These are phyloP conservation scores for Prochilodus magdalenae DNA, from an alignment of 2,113 vertebrate species.

Conservation along the genomic window DNA sequence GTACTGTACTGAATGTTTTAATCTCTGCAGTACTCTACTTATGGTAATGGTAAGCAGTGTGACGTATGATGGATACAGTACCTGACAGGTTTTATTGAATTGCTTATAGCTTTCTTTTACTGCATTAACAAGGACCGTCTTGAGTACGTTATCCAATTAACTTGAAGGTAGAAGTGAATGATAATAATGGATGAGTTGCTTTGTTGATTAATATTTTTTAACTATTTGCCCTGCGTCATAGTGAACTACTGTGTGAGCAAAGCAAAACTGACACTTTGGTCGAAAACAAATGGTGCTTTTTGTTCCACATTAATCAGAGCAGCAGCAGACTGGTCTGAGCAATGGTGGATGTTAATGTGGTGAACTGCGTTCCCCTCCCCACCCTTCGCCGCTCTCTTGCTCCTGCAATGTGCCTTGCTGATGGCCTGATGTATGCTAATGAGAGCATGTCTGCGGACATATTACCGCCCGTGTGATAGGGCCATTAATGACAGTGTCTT, in stretches of 20 bases:
- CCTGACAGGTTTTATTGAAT: not conserved
- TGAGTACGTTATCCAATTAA: slow-evolving; percentile 16
- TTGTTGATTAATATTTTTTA: slow-evolving; percentile 12
- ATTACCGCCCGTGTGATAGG: slow-evolving; percentile 73
- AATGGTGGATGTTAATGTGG: slow-evolving; percentile 64
- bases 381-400: slow-evolving; percentile 64
- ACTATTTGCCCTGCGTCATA: slow-evolving; percentile 27
- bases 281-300: slow-evolving; percentile 52
- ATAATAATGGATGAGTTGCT: slow-evolving; percentile 7
- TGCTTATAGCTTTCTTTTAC: not conserved
- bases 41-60: too few relatives aligned
- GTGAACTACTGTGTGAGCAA: slow-evolving; percentile 24
- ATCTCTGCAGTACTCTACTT: too few relatives aligned
- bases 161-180: slow-evolving; percentile 5
- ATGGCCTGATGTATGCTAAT: slow-evolving; percentile 75
- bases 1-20: too few relatives aligned
- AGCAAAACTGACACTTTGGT: slow-evolving; percentile 39
- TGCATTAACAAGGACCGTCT: not conserved
- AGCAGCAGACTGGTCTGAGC: slow-evolving; percentile 42
- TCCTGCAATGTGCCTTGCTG: slow-evolving; percentile 62
- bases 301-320: slow-evolving; percentile 57
- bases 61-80: not conserved
- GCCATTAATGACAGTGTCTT: slow-evolving; percentile 79
- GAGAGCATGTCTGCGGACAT: slow-evolving; percentile 74
- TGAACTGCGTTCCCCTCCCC: slow-evolving; percentile 57